Percentiles rank a stretch among this genome's conserved stretches.
These are phyloP conservation scores for Hirtodrosophila confusa DNA, from an alignment of 2,888 invertebrate genomes.

Conservation along the genomic window DNA sequence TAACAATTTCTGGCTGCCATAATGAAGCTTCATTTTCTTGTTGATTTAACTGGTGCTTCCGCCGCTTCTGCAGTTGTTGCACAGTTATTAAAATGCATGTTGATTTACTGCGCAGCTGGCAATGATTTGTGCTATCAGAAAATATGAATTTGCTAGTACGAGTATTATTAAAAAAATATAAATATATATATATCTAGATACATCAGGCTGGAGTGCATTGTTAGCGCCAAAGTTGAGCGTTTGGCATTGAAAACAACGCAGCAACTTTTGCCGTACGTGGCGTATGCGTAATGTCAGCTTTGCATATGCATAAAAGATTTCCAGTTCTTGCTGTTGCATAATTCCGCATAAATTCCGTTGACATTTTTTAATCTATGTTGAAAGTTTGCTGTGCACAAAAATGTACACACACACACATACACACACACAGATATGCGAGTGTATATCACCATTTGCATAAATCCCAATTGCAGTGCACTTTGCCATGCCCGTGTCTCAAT, in stretches of 20 bases:
- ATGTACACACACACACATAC: conserved; percentile 9
- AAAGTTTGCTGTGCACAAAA: conserved; percentile 57
- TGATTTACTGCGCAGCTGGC: conserved; percentile 70
- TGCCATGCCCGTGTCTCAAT: conserved; percentile 70
- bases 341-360: conserved; percentile 74
- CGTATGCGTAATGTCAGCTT: conserved; percentile 70
- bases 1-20: conserved; percentile 74
- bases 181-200: no score
- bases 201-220: conserved; percentile 23
- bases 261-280: conserved; percentile 45
- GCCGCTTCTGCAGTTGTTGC: conserved; percentile 24
- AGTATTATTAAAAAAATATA: conserved; percentile 52
- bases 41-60: conserved; percentile 55
- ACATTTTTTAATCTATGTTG: conserved; percentile 76
- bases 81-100: conserved; percentile 64
- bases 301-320: conserved; percentile 72
- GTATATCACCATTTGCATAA: conserved; percentile 75
- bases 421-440: conserved; percentile 19
- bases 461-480: conserved; percentile 78
- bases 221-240: conserved; percentile 41
- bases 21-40: conserved; percentile 69
- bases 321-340: conserved; percentile 57
- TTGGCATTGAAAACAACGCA: conserved; percentile 66
- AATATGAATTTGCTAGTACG: conserved; percentile 64
- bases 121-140: conserved; percentile 57